Evolutionary conservation across 1,140 invertebrate genomes (phyloP).

Genomic region (Magallana angulata): DNA sequence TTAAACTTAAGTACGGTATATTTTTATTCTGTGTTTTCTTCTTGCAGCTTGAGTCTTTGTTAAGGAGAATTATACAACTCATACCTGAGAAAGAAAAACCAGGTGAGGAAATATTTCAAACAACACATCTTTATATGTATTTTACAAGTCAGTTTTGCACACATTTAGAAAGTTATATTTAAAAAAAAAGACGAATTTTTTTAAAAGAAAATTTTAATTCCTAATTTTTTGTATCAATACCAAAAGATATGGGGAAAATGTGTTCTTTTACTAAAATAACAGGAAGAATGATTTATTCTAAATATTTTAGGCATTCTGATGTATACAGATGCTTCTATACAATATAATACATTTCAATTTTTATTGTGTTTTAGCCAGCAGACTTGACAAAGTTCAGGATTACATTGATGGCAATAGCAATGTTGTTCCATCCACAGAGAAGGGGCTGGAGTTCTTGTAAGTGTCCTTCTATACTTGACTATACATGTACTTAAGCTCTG

Average conservation of each 20-base stretch:
- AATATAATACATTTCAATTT: background rate
- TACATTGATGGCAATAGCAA: conserved; percentile 64
- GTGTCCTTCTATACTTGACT: background rate
- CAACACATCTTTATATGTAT: background rate
- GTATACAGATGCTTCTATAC: no score
- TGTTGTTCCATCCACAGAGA: background rate
- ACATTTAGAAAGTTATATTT: no score
- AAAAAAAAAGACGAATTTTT: no score
- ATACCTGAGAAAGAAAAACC: conserved; percentile 82
- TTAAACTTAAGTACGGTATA: background rate
- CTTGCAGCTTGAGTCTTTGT: conserved; percentile 84
- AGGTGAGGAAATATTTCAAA: conserved; percentile 32
- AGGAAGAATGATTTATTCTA: no score
- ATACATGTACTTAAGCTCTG: background rate
- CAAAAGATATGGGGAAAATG: no score
- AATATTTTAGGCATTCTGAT: no score
- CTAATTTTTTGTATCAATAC: no score
- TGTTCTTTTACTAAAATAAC: no score
- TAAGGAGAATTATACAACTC: conserved; percentile 87
- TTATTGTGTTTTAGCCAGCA: conserved; percentile 55
- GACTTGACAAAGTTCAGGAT: conserved; percentile 62
- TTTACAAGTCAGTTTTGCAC: background rate
- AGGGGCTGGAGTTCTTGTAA: conserved; percentile 1
- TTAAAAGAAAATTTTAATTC: no score
- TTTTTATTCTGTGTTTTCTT: conserved; percentile 5